phyloP scores from a whole-genome alignment of 2,113 vertebrate species.

The Gnathonemus longibarbis region DNA sequence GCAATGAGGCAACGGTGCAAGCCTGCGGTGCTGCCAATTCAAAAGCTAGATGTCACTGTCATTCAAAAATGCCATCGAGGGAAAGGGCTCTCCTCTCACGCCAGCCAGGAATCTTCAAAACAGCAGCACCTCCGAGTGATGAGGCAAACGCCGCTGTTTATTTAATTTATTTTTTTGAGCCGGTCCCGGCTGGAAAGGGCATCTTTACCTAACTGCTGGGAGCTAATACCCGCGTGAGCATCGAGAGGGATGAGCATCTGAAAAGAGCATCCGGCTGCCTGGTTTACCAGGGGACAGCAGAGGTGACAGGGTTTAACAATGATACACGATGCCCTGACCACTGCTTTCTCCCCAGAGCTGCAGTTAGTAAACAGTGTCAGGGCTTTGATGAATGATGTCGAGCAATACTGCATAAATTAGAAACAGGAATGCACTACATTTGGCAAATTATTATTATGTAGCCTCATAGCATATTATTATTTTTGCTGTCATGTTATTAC shows the following conservation, averaged over 20 bases:
- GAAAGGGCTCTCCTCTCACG: not conserved
- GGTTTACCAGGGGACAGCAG: not conserved
- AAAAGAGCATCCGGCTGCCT: slow-evolving; percentile 3
- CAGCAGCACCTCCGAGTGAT: not conserved
- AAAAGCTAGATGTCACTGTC: slow-evolving; percentile 4
- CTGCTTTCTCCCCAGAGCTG: not conserved
- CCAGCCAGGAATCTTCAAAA: not conserved
- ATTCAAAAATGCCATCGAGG: not conserved
- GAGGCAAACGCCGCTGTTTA: not conserved
- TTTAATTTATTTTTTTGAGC: not conserved
- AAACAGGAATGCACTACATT: not conserved
- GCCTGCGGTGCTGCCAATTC: not conserved
- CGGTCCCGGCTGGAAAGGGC: not conserved
- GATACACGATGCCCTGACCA: not conserved
- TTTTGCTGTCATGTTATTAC: not conserved
- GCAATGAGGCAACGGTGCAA: not conserved
- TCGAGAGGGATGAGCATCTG: not conserved
- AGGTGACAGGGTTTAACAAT: not conserved
- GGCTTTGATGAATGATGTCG: not conserved
- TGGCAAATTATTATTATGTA: not conserved
- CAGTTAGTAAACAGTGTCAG: not conserved
- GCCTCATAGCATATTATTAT: not conserved
- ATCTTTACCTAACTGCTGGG: not conserved
- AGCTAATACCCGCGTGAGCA: not conserved
- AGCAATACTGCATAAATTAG: not conserved